Base-by-base conservation (phyloP, 53 echinoderm and acorn worm genomes). In the Patiria pectinifera region DNA sequence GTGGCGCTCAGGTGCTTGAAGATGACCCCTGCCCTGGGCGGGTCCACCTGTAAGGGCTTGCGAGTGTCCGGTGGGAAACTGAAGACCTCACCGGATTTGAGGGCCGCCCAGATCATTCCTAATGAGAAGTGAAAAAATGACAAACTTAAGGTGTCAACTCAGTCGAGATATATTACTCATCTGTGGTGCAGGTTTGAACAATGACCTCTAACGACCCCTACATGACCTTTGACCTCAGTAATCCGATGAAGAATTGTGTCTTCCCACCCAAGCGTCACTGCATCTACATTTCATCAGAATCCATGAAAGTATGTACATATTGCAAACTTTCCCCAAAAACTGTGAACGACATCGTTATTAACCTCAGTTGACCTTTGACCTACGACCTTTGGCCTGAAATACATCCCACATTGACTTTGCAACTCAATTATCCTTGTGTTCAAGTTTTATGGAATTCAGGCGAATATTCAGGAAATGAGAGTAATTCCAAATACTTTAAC, bases 61-160 rank as follows among this genome's bases (percentile, higher is more conserved):
- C 93, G 93, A n/a, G 94, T 95, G 80, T 94, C 92, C 9, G 98
- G 94, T 14, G 98, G 92, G 93, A 98, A 98, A 77, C 96, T 95
- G 91, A 98, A 98, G 83, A 95, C 91, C 82, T 98, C 96, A 12
- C 95, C 98, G 21, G 93, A 95, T n/a, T 95, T 96, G 86, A 95
- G 96, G 45, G 94, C 92, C 43, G 98, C 95, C 98, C 98, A 98
- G 15, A 98, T 92, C 93, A 96, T 95, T 59, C 98, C 98, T 98
- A 80, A 23, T 79, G 23, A 74, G 24, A 2, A n/a, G 74, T n/a
- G 24, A 74, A 11, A 66, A 16, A 66, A 66, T 15, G 15, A 0
- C 66, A 11, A 14, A 66, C 66, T 66, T 53, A 66, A 3, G 10
- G 74, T 14, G 19, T 24, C 22, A 74, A 9, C 8, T 74, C 19